Evolutionary conservation across 1,140 invertebrate species (phyloP).

Genomic region (Mesaphorura yosii): DNA sequence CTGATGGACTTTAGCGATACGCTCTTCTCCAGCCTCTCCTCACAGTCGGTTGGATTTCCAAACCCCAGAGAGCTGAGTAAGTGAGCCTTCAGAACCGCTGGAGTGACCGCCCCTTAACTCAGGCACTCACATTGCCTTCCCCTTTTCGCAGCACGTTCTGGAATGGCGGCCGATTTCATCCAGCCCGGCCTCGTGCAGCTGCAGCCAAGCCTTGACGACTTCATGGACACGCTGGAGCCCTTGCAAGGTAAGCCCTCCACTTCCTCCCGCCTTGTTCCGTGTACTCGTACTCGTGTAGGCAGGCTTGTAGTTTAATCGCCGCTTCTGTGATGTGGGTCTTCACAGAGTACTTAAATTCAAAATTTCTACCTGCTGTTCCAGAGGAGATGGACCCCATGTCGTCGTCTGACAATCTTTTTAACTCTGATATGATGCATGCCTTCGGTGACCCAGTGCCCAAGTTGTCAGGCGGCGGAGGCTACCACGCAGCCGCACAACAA

Average conservation of each 20-base stretch:
- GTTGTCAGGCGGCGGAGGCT: no score
- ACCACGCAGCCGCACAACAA: no score
- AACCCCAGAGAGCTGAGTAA: constrained; percentile 91
- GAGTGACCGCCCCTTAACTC: no score
- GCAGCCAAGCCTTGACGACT: constrained; percentile 93
- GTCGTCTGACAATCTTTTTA: constrained; percentile 9
- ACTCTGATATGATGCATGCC: no score
- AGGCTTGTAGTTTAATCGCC: constrained; percentile 1
- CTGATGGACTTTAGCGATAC: constrained; percentile 82
- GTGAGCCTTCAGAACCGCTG: constrained; percentile 21
- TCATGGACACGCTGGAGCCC: constrained; percentile 68
- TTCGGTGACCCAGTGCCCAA: no score
- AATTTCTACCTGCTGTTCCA: constrained; percentile 47
- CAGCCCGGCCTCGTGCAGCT: constrained; percentile 92
- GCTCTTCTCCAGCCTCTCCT: constrained; percentile 72
- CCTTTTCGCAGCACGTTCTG: constrained; percentile 43
- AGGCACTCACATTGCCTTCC: constrained; percentile 18
- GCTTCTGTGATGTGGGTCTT: background rate
- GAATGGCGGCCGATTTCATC: constrained; percentile 83
- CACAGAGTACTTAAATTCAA: constrained; percentile 29
- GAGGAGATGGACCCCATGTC: constrained; percentile 42
- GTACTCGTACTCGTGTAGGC: no score
- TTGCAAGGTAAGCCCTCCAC: constrained; percentile 52
- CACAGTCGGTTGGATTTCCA: constrained; percentile 87
- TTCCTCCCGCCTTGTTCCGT: background rate